Conservation (phyloP, 1,140 invertebrate species). For the Doryteuthis pealeii region DNA sequence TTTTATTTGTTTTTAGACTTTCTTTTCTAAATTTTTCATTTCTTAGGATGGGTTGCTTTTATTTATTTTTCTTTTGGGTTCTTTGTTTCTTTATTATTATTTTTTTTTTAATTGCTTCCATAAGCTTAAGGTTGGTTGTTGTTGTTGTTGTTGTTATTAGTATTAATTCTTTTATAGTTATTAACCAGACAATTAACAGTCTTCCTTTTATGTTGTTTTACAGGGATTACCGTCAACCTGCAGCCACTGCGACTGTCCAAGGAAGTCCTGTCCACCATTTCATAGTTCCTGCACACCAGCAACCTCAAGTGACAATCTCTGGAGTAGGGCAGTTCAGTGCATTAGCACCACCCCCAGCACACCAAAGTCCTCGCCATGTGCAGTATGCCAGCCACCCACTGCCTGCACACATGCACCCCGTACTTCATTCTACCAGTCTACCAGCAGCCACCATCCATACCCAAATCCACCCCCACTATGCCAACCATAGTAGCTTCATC, state of each 20-base stretch:
- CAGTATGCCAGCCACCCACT: constrained; percentile 75
- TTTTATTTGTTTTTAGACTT: no score
- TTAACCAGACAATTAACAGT: no score
- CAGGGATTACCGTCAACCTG: constrained; percentile 47
- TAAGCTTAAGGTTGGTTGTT: no score
- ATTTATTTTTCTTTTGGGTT: no score
- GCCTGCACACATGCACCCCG: constrained; percentile 80
- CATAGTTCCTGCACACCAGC: constrained; percentile 52
- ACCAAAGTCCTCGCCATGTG: constrained; percentile 79
- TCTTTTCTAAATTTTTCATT: no score
- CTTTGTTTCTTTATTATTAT: no score
- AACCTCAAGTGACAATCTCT: constrained; percentile 46
- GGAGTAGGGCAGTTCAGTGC: constrained; percentile 62
- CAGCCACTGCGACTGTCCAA: constrained; percentile 29
- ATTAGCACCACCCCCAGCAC: constrained; percentile 78
- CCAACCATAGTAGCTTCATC: constrained; percentile 32
- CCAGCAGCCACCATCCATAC: constrained; percentile 44
- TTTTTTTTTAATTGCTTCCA: no score
- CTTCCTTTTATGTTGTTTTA: constrained; percentile 13
- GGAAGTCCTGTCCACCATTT: constrained; percentile 54
- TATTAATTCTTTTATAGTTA: no score
- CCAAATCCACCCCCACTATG: constrained; percentile 61
- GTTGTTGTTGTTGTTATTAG: no score
- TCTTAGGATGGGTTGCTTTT: no score
- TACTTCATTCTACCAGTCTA: constrained; percentile 55